Percentiles rank a stretch among this genome's conserved stretches.
phyloP scores from a whole-genome alignment of 2,888 invertebrate species.

The Hylaea fasciaria region DNA sequence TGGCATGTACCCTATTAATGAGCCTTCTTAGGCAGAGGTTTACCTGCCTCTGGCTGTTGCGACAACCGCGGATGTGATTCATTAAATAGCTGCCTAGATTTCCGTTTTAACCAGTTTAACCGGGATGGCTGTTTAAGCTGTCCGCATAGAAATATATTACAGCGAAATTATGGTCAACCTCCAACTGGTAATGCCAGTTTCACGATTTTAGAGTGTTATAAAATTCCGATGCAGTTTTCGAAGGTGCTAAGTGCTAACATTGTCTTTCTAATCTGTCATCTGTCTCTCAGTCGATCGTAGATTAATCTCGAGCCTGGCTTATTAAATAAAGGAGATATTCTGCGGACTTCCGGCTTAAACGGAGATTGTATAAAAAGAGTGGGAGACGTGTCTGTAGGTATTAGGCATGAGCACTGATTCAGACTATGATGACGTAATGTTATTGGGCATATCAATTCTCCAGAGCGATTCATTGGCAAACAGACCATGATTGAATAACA shows the following conservation, averaged over 20 bases:
- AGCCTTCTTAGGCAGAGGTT: slow-evolving; percentile 50
- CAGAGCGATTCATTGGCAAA: slow-evolving; percentile 17
- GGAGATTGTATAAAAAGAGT: slow-evolving; percentile 31
- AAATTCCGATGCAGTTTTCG: slow-evolving; percentile 37
- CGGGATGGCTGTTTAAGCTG: slow-evolving; percentile 53
- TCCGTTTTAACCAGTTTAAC: slow-evolving; percentile 77
- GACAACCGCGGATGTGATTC: slow-evolving; percentile 74
- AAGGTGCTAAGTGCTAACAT: slow-evolving; percentile 36
- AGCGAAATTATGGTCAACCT: slow-evolving; percentile 35
- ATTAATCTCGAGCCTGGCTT: slow-evolving; percentile 51
- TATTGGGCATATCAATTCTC: slow-evolving; percentile 32
- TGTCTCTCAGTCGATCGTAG: slow-evolving; percentile 39
- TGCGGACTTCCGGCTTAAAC: slow-evolving; percentile 49
- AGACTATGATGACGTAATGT: slow-evolving; percentile 38
- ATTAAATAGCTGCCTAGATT: slow-evolving; percentile 75
- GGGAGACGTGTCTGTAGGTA: slow-evolving; percentile 26
- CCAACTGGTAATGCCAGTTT: slow-evolving; percentile 35
- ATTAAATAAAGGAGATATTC: slow-evolving; percentile 44
- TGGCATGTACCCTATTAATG: slow-evolving; percentile 54
- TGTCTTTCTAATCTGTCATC: slow-evolving; percentile 42
- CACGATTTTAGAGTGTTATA: slow-evolving; percentile 33
- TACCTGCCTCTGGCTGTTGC: slow-evolving; percentile 55
- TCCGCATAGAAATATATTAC: slow-evolving; percentile 49
- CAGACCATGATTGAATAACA: slow-evolving; percentile 29
- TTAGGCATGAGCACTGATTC: slow-evolving; percentile 33